Conservation (phyloP, 2,888 invertebrate genomes). For the Aspidiotus rigidus region DNA sequence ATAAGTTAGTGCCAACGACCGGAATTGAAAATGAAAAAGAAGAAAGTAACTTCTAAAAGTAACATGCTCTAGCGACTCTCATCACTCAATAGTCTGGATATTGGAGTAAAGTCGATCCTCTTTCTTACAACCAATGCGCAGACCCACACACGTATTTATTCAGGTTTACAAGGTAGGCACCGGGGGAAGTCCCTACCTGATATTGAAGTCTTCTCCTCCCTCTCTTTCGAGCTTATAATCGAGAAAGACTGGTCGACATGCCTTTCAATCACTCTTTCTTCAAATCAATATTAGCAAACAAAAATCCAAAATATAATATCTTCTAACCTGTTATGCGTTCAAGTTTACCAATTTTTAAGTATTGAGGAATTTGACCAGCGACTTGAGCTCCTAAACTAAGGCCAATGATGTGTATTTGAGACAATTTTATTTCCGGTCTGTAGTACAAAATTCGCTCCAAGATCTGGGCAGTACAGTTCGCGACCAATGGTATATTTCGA, state of each 20-base stretch:
- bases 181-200: too few relatives aligned
- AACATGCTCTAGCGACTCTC: too few relatives aligned
- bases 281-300: background rate
- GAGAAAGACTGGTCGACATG: background rate
- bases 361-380: constrained; percentile 49
- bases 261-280: background rate
- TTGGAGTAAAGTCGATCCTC: too few relatives aligned
- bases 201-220: too few relatives aligned
- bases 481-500: constrained; percentile 51
- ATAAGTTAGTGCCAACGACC: too few relatives aligned
- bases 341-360: constrained; percentile 46
- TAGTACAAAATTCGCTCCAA: constrained; percentile 48
- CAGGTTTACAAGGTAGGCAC: too few relatives aligned
- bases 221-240: too few relatives aligned
- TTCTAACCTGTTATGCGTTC: constrained; percentile 50
- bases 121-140: too few relatives aligned
- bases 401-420: constrained; percentile 52
- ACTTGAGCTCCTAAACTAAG: constrained; percentile 57
- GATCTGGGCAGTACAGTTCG: constrained; percentile 52
- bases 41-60: too few relatives aligned
- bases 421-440: constrained; percentile 43
- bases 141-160: too few relatives aligned
- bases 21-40: too few relatives aligned
- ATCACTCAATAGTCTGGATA: too few relatives aligned
- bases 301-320: background rate